A percentile compares a stretch with the other conserved stretches of the same genome.
These are phyloP conservation scores for Pocillopora verrucosa DNA, from an alignment of 64 coral and sea anemone species.

Conservation along the genomic window DNA sequence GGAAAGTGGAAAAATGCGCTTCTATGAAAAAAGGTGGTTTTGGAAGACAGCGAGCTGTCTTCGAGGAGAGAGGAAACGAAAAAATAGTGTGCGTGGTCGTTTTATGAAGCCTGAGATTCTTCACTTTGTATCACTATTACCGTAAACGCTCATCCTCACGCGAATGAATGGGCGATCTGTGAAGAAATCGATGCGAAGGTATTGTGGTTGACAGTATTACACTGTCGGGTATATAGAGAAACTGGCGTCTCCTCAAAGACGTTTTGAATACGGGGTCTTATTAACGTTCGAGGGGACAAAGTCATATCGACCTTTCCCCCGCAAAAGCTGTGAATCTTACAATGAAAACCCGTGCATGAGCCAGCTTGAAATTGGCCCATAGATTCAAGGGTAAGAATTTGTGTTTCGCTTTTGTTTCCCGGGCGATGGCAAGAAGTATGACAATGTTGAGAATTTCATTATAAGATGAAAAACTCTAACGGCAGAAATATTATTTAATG, in stretches of 20 bases:
- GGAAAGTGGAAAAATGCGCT: too few species aligned
- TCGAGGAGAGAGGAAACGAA: neutral
- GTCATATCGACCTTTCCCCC: too few species aligned
- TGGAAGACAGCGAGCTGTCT: neutral
- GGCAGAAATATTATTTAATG: too few species aligned
- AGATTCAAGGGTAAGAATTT: too few species aligned
- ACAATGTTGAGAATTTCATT: too few species aligned
- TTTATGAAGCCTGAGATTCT: conserved; percentile 44
- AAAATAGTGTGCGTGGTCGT: neutral
- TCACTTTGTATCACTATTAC: conserved; percentile 55
- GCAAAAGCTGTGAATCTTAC: too few species aligned
- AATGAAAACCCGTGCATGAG: too few species aligned
- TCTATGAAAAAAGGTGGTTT: neutral
- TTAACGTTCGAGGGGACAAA: neutral
- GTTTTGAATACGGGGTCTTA: conserved; percentile 43
- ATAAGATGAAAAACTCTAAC: too few species aligned
- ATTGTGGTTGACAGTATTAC: conserved; percentile 21
- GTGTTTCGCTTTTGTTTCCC: too few species aligned
- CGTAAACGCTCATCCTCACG: neutral
- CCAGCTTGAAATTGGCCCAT: too few species aligned
- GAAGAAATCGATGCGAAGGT: conserved; percentile 36
- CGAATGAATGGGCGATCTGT: conserved; percentile 66
- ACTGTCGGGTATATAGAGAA: conserved; percentile 32
- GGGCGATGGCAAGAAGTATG: too few species aligned
- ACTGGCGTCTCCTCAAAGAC: conserved; percentile 48